These are phyloP conservation scores for Yponomeuta plumbellus DNA, from an alignment of 2,888 invertebrate species.

Conservation along the genomic window DNA sequence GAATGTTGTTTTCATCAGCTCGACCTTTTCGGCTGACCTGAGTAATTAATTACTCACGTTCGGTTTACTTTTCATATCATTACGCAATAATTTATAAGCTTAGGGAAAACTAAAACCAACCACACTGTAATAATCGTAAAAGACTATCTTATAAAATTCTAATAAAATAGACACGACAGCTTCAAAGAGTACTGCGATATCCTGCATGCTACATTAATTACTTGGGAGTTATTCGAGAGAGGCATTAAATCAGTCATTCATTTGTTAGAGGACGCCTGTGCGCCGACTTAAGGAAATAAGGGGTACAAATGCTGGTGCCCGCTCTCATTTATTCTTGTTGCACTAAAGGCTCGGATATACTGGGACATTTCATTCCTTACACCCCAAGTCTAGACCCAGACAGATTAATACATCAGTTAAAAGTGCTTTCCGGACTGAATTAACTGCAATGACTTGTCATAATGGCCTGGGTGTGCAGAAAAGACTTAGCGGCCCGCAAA, in stretches of 20 bases:
- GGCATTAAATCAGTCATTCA: slow-evolving; percentile 62
- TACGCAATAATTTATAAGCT: neutral
- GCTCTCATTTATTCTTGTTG: slow-evolving; percentile 17
- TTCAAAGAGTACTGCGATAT: slow-evolving; percentile 14
- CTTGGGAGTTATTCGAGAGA: slow-evolving; percentile 42
- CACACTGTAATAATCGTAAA: neutral
- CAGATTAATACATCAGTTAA: neutral
- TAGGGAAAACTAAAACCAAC: neutral
- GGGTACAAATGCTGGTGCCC: slow-evolving; percentile 20
- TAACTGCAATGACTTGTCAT: neutral
- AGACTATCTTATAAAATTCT: neutral
- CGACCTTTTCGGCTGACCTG: neutral
- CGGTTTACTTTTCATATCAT: neutral
- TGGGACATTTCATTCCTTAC: neutral
- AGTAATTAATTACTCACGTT: neutral
- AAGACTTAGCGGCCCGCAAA: too few relatives aligned
- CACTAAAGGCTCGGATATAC: neutral
- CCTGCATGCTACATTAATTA: slow-evolving; percentile 52
- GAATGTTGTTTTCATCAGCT: neutral
- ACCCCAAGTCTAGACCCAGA: neutral
- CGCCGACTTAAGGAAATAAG: slow-evolving; percentile 33
- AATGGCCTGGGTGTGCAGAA: too few relatives aligned
- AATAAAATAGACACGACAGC: slow-evolving; percentile 8
- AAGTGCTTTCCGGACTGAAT: neutral
- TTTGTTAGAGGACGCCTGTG: slow-evolving; percentile 31